These are phyloP conservation scores for Pachypsylla venusta DNA, from an alignment of 1,140 invertebrate genomes.

Conservation along the genomic window DNA sequence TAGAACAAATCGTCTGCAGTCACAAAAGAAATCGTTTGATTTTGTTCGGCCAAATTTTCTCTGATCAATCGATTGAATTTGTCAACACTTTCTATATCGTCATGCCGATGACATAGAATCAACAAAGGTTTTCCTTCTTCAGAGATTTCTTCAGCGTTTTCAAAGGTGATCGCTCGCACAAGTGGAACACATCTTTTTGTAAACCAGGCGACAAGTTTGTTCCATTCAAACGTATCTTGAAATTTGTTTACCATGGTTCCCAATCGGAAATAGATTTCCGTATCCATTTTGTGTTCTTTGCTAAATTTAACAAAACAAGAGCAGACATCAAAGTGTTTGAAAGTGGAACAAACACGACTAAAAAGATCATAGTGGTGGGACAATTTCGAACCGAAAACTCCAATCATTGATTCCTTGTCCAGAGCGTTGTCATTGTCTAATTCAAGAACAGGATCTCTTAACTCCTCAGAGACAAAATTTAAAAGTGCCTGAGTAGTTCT, in stretches of 20 bases:
- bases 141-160: slow-evolving; percentile 3
- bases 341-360: not conserved
- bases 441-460: not conserved
- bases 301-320: not conserved
- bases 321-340: slow-evolving; percentile 2
- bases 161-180: not conserved
- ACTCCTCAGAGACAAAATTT: not conserved
- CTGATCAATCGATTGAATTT: not conserved
- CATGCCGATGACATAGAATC: slow-evolving; percentile 13
- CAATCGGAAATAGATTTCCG: not conserved
- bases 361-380: not conserved
- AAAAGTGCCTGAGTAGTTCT: slow-evolving; percentile 12
- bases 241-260: not conserved
- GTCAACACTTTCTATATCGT: slow-evolving; percentile 11
- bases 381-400: not conserved
- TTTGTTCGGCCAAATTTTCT: not conserved
- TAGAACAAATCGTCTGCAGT: not conserved
- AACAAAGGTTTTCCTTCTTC: slow-evolving; percentile 9
- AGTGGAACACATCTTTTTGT: not conserved
- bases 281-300: not conserved
- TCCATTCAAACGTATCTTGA: too few species aligned
- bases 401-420: slow-evolving; percentile 16
- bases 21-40: not conserved
- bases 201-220: not conserved
- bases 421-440: slow-evolving; percentile 4